phyloP scores from a whole-genome alignment of 2,113 vertebrate genomes.

The Mustela lutreola region DNA sequence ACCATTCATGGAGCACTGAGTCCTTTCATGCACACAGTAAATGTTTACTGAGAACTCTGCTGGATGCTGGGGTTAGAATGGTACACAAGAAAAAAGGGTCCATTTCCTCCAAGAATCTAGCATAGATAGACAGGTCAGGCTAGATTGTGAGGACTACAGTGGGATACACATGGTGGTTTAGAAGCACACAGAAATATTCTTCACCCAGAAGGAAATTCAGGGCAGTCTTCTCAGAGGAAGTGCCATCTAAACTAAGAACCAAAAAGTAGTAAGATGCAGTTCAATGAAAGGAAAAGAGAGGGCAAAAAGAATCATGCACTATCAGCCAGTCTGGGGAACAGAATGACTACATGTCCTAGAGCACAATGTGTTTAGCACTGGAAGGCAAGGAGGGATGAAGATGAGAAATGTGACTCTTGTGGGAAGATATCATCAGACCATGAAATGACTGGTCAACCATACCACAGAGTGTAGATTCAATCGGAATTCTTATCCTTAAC shows the following conservation, averaged over 20 bases:
- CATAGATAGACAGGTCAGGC: background rate
- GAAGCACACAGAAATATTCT: background rate
- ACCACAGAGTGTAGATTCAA: background rate
- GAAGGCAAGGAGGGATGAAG: rapidly evolving
- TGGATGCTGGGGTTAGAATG: background rate
- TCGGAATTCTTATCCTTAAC: background rate
- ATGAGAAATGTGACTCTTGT: background rate
- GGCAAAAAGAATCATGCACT: background rate
- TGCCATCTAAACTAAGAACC: background rate
- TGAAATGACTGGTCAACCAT: background rate
- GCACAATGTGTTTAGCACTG: rapidly evolving
- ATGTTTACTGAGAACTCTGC: background rate
- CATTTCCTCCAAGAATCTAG: background rate
- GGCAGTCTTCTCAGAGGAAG: background rate
- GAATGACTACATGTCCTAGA: background rate
- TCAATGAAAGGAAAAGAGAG: background rate
- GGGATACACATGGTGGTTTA: too few relatives aligned
- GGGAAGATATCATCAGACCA: background rate
- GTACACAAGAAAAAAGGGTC: background rate
- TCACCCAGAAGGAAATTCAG: background rate
- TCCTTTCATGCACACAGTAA: background rate
- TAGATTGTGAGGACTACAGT: background rate
- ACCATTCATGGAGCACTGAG: background rate
- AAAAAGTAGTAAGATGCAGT: background rate
- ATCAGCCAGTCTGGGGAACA: background rate